Evolutionary conservation across 2,888 invertebrate species (phyloP), one percentile per base, ranked within the genome.

Genomic region (Spisula solida): DNA sequence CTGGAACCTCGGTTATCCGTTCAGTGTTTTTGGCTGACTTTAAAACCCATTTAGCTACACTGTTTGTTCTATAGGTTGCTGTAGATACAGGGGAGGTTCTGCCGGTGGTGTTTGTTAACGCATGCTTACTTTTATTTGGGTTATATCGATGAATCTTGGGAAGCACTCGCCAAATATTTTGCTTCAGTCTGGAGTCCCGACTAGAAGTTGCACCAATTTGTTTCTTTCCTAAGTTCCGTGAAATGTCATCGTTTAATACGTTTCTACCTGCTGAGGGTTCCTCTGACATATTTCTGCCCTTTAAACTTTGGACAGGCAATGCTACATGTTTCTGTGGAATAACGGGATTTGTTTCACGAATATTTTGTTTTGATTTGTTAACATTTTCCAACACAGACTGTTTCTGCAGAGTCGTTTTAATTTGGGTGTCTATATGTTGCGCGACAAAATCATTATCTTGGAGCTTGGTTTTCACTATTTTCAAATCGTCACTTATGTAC

Each of bases 401-500:
- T 83, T 83, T 89, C 56, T 90, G 84, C 8, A 86, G 31, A n/a
- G 48, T 41, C 51, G 47, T 66, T 29, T 31, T 29, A 0, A 55
- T 66, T 18, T 87, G 78, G 55, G 48, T 51, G 31, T 85, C 75
- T 8, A 83, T 56, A 31, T 85, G 80, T 51, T 82, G 82, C 16
- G 80, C 85, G 51, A 83, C 56, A 41, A 87, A 66, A n/a, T 82
- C 88, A 48, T 47, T 84, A 12, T 89, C 81, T 83, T 90, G 86
- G 0, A 90, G 81, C 70, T 91, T 91, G n/a, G 81, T 70, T 66
- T 91, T 91, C 0, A 92, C 90, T 29, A 92, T 80, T 56, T 90
- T 92, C 10, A 92, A 75, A 78, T 90, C 90, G 20, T 88, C 85
- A 18, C 51, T 88, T 20, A 90, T 87, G 66, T 82, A 88, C 29